phyloP scores from a whole-genome alignment of 2,113 vertebrate genomes.

The Psittacara wagleri region DNA sequence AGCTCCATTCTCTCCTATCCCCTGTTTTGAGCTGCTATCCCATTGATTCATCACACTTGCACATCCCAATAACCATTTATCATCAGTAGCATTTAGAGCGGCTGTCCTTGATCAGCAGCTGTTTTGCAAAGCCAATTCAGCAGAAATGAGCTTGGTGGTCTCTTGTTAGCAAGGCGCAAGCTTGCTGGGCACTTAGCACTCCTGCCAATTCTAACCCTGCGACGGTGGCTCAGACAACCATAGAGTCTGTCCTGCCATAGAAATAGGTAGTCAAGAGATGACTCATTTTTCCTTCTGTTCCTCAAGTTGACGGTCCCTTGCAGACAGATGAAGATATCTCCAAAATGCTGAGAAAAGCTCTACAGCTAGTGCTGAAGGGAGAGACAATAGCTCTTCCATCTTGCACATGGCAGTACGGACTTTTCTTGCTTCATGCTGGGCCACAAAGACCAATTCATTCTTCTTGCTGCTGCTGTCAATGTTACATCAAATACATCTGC shows the following conservation, averaged over 20 bases:
- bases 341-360: not conserved
- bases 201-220: not conserved
- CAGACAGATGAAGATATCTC: not conserved
- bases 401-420: fast-evolving
- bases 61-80: not conserved
- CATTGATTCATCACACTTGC: not conserved
- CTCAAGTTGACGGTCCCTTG: not conserved
- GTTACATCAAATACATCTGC: not conserved
- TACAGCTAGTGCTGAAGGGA: not conserved
- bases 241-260: not conserved
- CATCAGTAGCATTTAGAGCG: not conserved
- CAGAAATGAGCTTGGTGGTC: not conserved
- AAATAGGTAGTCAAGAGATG: not conserved
- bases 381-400: not conserved
- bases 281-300: not conserved
- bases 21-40: not conserved
- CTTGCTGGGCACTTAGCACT: not conserved
- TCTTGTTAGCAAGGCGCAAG: not conserved
- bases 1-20: not conserved
- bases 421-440: not conserved
- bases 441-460: not conserved
- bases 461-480: not conserved
- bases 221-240: not conserved
- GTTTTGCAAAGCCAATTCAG: not conserved
- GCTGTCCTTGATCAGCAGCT: not conserved